Base-by-base conservation (phyloP, 2,797 vertebrate genomes). In the Sebastes cheni region DNA sequence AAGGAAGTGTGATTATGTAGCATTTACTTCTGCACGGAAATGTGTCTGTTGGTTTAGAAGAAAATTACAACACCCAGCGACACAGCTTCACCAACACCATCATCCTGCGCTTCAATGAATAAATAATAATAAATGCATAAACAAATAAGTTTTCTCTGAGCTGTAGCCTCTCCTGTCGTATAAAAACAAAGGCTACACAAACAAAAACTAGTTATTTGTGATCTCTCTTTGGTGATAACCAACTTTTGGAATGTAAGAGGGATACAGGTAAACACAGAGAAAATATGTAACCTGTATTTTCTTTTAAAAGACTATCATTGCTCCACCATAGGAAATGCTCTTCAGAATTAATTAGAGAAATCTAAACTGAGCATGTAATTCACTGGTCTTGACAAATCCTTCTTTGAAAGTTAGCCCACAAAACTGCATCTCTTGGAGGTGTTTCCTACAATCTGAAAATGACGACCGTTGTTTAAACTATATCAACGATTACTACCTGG, bases 1-100 rank as follows among this genome's bases (percentile, higher is more conserved):
- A 74, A 86, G 87, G 85, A 91, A 89, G 77, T 87, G 67, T 8
- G 27, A 82, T 82, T 62, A 72, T 66, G 29, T 22, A 34, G 67
- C 39, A 12, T 54, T 70, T 79, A 52, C 23, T 55, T 68, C 59
- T 34, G 25, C 27, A 27, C 42, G 11, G 75, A 70, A 72, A 59
- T 50, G 14, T 39, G 30, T 23, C 27, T n/a, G 29, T 25, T 6
- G 8, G 18, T 52, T 78, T 36, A 65, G 2, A 18, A 46, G 27
- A 46, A 52, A 69, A 42, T 36, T 16, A 0, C 66, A 75, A 12
- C 32, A 6, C 12, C 18, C 22, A 29, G 14, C 12, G 11, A n/a
- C 22, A 9, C 6, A 2, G 3, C 50, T 30, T 42, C 32, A 64
- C 58, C 4, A n/a, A 30, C 16, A 29, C 9, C 10, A 42, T 34